Percentiles rank a stretch among this genome's conserved stretches.
Evolutionary conservation across 2,888 invertebrate species (phyloP).

Genomic region (Oligia fasciuncula): DNA sequence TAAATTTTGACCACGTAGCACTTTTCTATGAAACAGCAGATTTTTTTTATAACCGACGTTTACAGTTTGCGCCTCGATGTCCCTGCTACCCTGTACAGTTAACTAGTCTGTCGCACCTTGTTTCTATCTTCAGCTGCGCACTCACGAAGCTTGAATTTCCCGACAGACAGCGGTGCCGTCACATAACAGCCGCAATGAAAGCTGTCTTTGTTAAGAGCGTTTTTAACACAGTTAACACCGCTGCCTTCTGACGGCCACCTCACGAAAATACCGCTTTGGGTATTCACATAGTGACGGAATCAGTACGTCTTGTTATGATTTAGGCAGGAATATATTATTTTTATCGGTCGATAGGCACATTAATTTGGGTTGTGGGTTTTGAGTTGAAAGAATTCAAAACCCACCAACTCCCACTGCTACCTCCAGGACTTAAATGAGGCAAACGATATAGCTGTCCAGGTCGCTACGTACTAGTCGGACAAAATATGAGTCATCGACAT

Average conservation of each 20-base stretch:
- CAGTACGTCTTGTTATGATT: not conserved
- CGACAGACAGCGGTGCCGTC: not conserved
- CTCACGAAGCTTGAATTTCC: not conserved
- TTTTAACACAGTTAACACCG: not conserved
- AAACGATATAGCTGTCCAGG: not conserved
- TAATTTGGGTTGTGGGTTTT: not conserved
- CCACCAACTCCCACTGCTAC: not conserved
- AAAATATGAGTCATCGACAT: not conserved
- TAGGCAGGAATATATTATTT: not conserved
- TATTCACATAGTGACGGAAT: too few species aligned
- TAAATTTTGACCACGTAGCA: too few species aligned
- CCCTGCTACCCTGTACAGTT: too few species aligned
- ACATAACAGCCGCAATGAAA: not conserved
- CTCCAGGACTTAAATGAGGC: not conserved
- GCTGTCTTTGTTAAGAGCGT: not conserved
- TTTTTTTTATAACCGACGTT: too few species aligned
- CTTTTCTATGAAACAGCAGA: too few species aligned
- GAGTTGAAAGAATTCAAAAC: too few species aligned
- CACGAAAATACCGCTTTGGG: not conserved
- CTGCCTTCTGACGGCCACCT: not conserved
- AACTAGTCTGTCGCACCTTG: not conserved
- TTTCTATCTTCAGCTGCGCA: not conserved
- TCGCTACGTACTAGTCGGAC: not conserved
- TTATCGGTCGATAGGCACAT: not conserved
- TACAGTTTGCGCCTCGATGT: too few species aligned